Conservation (phyloP, 2,113 vertebrate genomes). For the Gobio gobio region DNA sequence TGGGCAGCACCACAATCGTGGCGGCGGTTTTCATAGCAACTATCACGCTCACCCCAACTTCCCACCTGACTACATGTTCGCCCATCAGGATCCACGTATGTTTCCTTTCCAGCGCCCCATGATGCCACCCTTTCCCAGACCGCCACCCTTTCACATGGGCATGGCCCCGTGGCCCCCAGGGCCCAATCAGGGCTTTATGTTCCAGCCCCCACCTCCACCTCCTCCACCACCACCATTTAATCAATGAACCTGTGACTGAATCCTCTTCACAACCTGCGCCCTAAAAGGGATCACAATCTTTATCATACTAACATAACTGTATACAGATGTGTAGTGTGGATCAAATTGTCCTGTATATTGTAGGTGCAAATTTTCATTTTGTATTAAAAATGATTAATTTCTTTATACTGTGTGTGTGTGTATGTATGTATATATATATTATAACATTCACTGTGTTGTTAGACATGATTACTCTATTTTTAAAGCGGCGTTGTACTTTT, state of each 20-base stretch:
- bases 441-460: too few species aligned
- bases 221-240: constrained; percentile 57
- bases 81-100: constrained; percentile 51
- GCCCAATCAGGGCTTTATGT: constrained; percentile 49
- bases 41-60: constrained; percentile 47
- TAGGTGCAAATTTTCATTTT: neutral
- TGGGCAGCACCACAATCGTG: constrained; percentile 45
- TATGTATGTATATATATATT: too few species aligned
- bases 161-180: constrained; percentile 46
- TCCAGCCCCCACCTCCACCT: constrained; percentile 50
- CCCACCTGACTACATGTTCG: constrained; percentile 41
- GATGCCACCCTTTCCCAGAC: constrained; percentile 62
- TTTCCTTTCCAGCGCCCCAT: constrained; percentile 60
- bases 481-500: neutral
- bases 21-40: constrained; percentile 42
- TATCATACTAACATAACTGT: neutral
- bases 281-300: constrained; percentile 1
- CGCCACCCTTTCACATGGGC: constrained; percentile 57
- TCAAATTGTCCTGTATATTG: constrained; percentile 4
- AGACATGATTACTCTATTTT: neutral
- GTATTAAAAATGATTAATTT: constrained; percentile 21
- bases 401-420: neutral
- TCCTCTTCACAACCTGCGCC: neutral
- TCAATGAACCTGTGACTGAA: constrained; percentile 12
- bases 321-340: neutral